phyloP scores from a whole-genome alignment of 1,140 invertebrate genomes.

The Muscidifurax raptorellus region DNA sequence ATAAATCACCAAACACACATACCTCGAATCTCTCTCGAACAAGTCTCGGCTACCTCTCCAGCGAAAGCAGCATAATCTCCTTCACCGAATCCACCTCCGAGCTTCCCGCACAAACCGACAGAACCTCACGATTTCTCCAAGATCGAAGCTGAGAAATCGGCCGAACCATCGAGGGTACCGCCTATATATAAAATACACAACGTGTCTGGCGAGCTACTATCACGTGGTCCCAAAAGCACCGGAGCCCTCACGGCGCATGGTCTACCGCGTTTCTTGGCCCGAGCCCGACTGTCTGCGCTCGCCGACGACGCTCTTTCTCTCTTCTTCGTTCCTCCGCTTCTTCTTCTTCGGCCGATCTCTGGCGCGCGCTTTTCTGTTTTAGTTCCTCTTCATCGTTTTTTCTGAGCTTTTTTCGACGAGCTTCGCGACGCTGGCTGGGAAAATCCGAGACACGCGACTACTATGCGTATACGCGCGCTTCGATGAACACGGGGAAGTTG shows the following conservation, averaged over 20 bases:
- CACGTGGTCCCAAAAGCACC: constrained; percentile 35
- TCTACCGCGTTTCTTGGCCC: constrained; percentile 35
- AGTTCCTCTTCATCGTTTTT: not conserved
- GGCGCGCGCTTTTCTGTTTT: constrained; percentile 9
- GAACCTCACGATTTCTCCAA: not conserved
- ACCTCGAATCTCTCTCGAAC: not conserved
- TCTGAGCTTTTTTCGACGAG: constrained; percentile 11
- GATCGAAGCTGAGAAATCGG: not conserved
- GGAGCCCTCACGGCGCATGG: constrained; percentile 34
- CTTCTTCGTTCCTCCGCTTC: not conserved
- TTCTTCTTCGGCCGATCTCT: not conserved
- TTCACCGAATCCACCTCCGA: not conserved
- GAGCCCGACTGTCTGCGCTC: constrained; percentile 40
- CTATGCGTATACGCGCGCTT: not conserved
- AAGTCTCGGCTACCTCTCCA: not conserved
- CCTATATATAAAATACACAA: too few relatives aligned
- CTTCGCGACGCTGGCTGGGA: not conserved
- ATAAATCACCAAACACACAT: not conserved
- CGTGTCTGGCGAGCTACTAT: not conserved
- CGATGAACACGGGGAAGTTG: not conserved
- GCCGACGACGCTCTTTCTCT: not conserved
- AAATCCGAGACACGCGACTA: not conserved
- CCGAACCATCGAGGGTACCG: not conserved
- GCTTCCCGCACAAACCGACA: not conserved
- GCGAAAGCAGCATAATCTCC: not conserved